Conservation (phyloP, 2,888 invertebrate genomes). For the Mythimna lalbum region DNA sequence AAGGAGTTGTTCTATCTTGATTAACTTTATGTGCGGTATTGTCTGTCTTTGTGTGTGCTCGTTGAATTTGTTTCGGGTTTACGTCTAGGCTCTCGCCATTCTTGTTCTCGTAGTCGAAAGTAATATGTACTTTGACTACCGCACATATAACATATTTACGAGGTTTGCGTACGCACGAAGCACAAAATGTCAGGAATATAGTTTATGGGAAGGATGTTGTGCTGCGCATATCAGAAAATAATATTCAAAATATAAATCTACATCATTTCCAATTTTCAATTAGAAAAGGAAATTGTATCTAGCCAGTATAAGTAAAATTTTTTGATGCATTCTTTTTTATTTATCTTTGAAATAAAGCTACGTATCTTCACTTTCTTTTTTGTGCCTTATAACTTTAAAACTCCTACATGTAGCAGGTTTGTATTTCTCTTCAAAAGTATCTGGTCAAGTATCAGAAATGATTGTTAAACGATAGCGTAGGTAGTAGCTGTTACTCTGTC, state of each 20-base stretch:
- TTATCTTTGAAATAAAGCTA: constrained; percentile 15
- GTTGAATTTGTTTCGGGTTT: constrained; percentile 37
- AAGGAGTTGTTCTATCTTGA: constrained; percentile 52
- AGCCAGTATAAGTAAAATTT: not conserved
- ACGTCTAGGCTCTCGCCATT: constrained; percentile 27
- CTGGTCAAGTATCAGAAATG: constrained; percentile 38
- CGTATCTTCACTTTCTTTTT: constrained; percentile 31
- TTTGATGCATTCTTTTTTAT: not conserved
- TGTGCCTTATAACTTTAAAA: constrained; percentile 13
- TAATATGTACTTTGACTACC: constrained; percentile 32
- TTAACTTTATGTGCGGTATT: constrained; percentile 48
- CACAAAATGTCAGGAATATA: constrained; percentile 6
- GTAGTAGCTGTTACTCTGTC: constrained; percentile 71
- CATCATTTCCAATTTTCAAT: not conserved
- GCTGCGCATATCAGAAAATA: too few relatives aligned
- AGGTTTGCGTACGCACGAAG: constrained; percentile 2
- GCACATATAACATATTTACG: constrained; percentile 22
- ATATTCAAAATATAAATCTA: too few relatives aligned
- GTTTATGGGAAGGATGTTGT: not conserved
- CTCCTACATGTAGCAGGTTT: constrained; percentile 18
- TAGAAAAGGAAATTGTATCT: not conserved
- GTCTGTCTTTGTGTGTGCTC: constrained; percentile 36
- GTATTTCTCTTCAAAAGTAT: constrained; percentile 40
- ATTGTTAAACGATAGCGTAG: constrained; percentile 72
- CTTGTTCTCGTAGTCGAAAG: constrained; percentile 38